A percentile compares a stretch with the other conserved stretches of the same genome.
Conservation (phyloP, 2,113 vertebrate genomes). For the Pseudorectes ferrugineus region DNA sequence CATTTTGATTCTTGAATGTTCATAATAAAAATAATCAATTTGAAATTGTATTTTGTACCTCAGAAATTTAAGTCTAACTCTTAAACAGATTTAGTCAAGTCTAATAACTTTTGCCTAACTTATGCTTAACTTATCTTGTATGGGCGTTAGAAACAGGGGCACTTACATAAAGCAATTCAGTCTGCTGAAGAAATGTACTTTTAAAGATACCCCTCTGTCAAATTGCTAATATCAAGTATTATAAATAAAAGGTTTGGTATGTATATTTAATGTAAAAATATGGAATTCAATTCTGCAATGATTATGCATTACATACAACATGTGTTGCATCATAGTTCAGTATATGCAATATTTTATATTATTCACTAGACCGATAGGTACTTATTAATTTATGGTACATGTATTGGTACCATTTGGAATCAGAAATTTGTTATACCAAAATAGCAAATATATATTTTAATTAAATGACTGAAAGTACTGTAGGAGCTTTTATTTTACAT, state of each 20-base stretch:
- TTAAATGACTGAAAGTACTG: background rate
- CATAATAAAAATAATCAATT: background rate
- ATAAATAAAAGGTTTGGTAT: background rate
- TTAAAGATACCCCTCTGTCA: background rate
- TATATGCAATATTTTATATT: background rate
- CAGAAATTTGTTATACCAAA: background rate
- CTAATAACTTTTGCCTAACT: background rate
- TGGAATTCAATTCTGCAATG: background rate
- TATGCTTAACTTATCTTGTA: fast-evolving
- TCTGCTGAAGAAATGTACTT: background rate
- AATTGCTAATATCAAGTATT: background rate
- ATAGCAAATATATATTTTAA: background rate
- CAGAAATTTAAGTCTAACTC: background rate
- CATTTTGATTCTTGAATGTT: background rate
- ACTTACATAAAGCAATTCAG: background rate
- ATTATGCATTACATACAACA: background rate
- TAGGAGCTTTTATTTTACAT: background rate
- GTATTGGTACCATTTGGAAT: fast-evolving
- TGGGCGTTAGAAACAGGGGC: background rate
- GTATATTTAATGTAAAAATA: background rate
- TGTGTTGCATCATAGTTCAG: background rate
- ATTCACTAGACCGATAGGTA: background rate
- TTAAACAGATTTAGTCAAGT: background rate
- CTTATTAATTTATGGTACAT: background rate
- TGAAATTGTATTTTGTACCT: background rate